Evolutionary conservation across 2,113 vertebrate genomes (phyloP).

Genomic region (Pipra filicauda): DNA sequence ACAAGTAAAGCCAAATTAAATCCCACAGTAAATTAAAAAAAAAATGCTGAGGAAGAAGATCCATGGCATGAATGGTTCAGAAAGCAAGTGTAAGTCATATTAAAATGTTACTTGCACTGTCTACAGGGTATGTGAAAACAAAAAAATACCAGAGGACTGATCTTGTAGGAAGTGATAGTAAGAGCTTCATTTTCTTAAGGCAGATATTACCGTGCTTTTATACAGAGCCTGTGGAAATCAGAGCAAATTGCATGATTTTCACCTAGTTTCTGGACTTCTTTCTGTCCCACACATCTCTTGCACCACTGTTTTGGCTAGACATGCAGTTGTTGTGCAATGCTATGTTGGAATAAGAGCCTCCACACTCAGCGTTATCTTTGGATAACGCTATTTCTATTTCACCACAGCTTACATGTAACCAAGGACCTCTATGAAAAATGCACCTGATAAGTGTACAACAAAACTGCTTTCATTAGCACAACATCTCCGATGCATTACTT

Average conservation of each 20-base stretch:
- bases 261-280: neutral
- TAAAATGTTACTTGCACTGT: neutral
- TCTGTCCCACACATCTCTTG: neutral
- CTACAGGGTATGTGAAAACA: neutral
- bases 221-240: neutral
- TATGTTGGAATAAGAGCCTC: neutral
- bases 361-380: neutral
- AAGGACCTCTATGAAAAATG: neutral
- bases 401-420: neutral
- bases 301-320: conserved; percentile 8
- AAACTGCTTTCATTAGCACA: neutral
- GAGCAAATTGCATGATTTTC: neutral
- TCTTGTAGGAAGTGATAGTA: neutral
- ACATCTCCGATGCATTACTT: neutral
- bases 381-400: neutral
- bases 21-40: neutral
- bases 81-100: neutral
- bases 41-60: neutral
- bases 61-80: neutral
- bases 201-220: neutral
- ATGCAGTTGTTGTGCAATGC: neutral
- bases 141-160: neutral
- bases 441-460: neutral
- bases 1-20: conserved; percentile 16
- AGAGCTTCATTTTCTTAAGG: neutral